A percentile compares a stretch with the other conserved stretches of the same genome.
Conservation (phyloP, 1,140 invertebrate genomes). For the Scaptomyza hsui region DNA sequence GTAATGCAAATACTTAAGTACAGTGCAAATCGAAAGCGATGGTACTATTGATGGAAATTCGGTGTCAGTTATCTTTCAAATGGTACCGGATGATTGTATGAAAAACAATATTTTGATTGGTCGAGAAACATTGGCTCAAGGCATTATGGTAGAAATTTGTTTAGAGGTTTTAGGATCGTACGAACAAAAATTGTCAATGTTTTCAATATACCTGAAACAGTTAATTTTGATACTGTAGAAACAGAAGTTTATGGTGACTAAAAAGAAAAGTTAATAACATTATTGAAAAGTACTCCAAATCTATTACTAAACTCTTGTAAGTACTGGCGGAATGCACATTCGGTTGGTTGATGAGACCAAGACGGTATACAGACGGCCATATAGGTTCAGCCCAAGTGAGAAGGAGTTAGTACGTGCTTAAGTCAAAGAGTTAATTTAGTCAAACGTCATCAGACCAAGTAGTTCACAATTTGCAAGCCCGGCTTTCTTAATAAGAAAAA, state of each 20-base stretch:
- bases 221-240: conserved; percentile 13
- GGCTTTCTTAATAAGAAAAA: no score
- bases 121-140: conserved; percentile 11
- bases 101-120: no score
- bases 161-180: conserved; percentile 1
- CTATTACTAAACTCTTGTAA: conserved; percentile 14
- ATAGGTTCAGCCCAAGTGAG: conserved; percentile 17
- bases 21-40: conserved; percentile 1
- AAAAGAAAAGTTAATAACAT: conserved; percentile 10
- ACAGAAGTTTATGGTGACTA: background rate
- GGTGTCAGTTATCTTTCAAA: background rate
- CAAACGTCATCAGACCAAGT: conserved; percentile 20
- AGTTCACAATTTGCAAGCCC: conserved; percentile 19
- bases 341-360: no score
- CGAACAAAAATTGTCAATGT: background rate
- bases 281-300: conserved; percentile 12
- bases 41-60: conserved; percentile 10
- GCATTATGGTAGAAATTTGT: background rate
- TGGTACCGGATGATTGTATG: conserved; percentile 7
- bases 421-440: conserved; percentile 23
- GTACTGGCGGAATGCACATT: no score
- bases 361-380: no score
- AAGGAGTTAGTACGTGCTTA: conserved; percentile 15
- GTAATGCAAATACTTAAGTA: conserved; percentile 2
- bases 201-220: conserved; percentile 5